Evolutionary conservation across 2,888 invertebrate genomes (phyloP).

Genomic region (Pomacea canaliculata): DNA sequence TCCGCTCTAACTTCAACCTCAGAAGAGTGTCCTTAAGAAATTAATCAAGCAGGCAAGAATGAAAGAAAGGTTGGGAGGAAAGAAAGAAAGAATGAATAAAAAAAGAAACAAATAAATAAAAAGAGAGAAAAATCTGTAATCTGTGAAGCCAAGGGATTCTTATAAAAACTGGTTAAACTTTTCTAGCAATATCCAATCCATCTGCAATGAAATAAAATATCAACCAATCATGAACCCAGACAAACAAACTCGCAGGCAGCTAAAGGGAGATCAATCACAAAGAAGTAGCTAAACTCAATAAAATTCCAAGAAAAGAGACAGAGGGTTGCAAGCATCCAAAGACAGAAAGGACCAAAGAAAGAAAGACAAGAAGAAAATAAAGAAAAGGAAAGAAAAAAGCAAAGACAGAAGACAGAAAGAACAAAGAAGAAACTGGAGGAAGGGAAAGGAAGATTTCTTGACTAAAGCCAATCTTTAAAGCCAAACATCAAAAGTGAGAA

Average conservation of each 20-base stretch:
- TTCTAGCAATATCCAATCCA: too few species aligned
- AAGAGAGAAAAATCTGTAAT: not conserved
- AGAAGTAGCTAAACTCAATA: too few species aligned
- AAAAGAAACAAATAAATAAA: not conserved
- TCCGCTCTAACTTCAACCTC: too few species aligned
- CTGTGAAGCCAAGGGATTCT: too few species aligned
- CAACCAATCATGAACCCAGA: too few species aligned
- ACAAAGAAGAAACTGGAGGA: not conserved
- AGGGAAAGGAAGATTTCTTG: not conserved
- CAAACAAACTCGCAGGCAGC: too few species aligned
- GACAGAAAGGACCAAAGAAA: not conserved
- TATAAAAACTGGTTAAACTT: too few species aligned
- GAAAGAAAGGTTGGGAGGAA: not conserved
- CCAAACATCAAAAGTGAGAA: too few species aligned
- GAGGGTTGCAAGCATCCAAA: not conserved
- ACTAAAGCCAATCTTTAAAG: too few species aligned
- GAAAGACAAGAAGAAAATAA: not conserved
- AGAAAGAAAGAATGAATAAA: not conserved
- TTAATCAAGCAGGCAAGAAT: not conserved
- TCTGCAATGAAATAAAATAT: too few species aligned
- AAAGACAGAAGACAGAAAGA: constrained; percentile 5
- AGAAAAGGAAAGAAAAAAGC: not conserved
- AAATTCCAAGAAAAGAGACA: not conserved
- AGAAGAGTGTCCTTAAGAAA: not conserved
- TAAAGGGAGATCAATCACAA: too few species aligned